phyloP scores from a whole-genome alignment of 2,113 vertebrate species.

The Hyaena hyaena region DNA sequence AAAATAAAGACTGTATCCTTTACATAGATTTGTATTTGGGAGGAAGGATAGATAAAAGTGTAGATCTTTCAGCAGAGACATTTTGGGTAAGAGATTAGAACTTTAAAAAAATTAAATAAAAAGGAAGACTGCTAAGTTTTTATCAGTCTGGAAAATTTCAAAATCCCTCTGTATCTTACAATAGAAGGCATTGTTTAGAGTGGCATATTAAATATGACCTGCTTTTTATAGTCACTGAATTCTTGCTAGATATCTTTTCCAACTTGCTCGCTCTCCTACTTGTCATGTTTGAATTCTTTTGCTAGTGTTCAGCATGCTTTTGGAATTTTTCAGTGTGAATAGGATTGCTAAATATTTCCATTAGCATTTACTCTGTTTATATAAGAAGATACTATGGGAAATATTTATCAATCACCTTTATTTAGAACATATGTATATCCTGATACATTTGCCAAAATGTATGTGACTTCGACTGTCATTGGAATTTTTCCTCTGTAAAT shows the following conservation, averaged over 20 bases:
- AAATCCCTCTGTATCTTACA: slow-evolving; percentile 72
- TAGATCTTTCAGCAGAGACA: slow-evolving; percentile 26
- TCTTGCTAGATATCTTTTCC: slow-evolving; percentile 74
- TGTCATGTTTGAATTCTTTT: slow-evolving; percentile 81
- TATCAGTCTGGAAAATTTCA: slow-evolving; percentile 79
- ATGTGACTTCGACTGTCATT: slow-evolving; percentile 63
- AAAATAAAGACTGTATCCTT: slow-evolving; percentile 16
- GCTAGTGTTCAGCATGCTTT: slow-evolving; percentile 82
- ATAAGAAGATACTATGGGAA: slow-evolving; percentile 64
- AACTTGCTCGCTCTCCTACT: slow-evolving; percentile 81
- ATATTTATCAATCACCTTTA: slow-evolving; percentile 73
- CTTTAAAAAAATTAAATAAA: slow-evolving; percentile 44
- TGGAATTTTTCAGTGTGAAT: slow-evolving; percentile 82
- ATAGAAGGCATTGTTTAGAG: slow-evolving; percentile 82
- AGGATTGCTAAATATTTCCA: slow-evolving; percentile 80
- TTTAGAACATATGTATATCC: slow-evolving; percentile 74
- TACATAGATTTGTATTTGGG: background rate
- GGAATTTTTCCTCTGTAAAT: slow-evolving; percentile 63
- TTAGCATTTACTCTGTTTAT: slow-evolving; percentile 57
- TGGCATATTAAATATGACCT: slow-evolving; percentile 87
- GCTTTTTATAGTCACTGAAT: slow-evolving; percentile 78
- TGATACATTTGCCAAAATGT: slow-evolving; percentile 57
- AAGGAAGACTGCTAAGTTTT: slow-evolving; percentile 76
- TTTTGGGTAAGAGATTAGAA: background rate
- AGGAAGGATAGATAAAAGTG: background rate